Percentiles rank a stretch among this genome's conserved stretches.
Evolutionary conservation across 2,113 vertebrate species (phyloP).

Genomic region (Cercocebus atys): DNA sequence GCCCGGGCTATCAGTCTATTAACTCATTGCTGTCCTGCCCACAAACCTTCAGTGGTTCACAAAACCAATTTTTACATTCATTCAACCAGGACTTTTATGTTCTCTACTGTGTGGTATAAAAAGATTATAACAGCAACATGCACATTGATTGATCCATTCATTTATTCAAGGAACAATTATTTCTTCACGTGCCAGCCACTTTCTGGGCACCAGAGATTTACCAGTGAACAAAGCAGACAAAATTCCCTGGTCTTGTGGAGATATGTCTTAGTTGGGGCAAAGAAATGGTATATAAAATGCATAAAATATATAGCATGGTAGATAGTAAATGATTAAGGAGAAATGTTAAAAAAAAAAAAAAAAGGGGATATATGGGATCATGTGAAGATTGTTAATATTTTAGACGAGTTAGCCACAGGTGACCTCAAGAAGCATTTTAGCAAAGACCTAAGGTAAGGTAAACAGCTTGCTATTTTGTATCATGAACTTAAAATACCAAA

Average conservation of each 20-base stretch:
- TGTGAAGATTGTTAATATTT: background rate
- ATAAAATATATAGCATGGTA: background rate
- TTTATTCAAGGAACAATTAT: background rate
- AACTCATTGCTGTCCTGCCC: background rate
- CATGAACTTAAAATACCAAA: background rate
- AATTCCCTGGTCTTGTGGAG: background rate
- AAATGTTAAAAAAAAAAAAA: background rate
- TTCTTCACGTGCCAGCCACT: background rate
- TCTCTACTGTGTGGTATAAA: background rate
- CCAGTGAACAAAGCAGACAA: background rate
- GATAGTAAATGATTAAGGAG: background rate
- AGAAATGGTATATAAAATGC: background rate
- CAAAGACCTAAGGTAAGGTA: background rate
- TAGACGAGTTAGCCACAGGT: background rate
- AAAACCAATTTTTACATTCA: background rate
- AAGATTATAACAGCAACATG: background rate
- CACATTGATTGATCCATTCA: background rate
- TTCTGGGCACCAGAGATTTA: background rate
- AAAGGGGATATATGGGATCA: accelerated
- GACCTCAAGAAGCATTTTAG: background rate
- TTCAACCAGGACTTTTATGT: background rate
- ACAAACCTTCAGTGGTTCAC: background rate
- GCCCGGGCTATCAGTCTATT: background rate
- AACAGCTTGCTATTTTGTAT: background rate
- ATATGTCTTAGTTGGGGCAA: background rate